Base-by-base conservation (phyloP, 2,797 vertebrate genomes). In the Sebastes oblongus region DNA sequence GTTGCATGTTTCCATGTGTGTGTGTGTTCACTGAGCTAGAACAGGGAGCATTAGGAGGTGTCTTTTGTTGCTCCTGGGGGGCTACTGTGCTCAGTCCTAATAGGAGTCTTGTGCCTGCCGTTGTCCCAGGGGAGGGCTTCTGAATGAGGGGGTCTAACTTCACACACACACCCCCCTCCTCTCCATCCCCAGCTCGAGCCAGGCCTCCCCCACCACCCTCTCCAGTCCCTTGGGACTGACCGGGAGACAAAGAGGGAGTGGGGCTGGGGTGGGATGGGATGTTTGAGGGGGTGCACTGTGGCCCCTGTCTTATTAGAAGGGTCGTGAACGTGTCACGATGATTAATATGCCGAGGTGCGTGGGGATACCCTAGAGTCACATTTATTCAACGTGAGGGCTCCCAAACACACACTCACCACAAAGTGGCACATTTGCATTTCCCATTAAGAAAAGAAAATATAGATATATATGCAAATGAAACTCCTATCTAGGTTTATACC, bases 271-370 rank as follows among this genome's bases (percentile, higher is more conserved):
- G 92, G 94, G 93, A 93, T 93, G 94, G 94, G 94, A 94, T 94
- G 92, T 94, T 93, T 94, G 93, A 83, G 93, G 94, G 95, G 94
- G 94, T 91, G 91, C 92, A 92, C 94, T 92, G 93, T 95, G 95
- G 95, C 95, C 96, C 94, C 95, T 96, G 96, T 96, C 96, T 96
- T 96, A 96, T 96, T 96, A 96, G 96, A 96, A 94, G 95, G 95
- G 96, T 96, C 95, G 95, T 96, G 96, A 96, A 96, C 94, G 93
- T 96, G 96, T 96, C 96, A 96, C 93, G 91, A 96, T 96, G 96
- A 96, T 96, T 96, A 96, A 96, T 96, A 96, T 96, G 95, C 95
- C 74, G 95, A 96, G 95, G 95, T 96, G 95, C 94, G 92, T 87
- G 87, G 94, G 95, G 94, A 96, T 95, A 96, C 95, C 95, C 96